Evolutionary conservation across 2,888 invertebrate species (phyloP).

Genomic region (Mimumesa dahlbomi): DNA sequence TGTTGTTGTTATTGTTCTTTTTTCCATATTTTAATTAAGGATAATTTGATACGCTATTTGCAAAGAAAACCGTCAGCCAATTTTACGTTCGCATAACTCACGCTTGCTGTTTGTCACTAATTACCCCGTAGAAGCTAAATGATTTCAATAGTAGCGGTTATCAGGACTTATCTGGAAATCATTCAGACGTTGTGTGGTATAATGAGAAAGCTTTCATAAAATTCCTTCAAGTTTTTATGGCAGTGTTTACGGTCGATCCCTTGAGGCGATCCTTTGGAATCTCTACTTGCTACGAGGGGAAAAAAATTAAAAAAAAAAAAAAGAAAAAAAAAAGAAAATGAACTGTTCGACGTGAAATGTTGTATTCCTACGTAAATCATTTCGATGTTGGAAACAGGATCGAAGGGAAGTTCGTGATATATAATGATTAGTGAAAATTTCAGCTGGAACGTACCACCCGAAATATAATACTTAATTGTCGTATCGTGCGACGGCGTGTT

Average conservation of each 20-base stretch:
- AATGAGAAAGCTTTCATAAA: conserved; percentile 42
- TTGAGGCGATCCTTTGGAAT: conserved; percentile 31
- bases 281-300: conserved; percentile 11
- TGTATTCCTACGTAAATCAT: conserved; percentile 10
- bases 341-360: conserved; percentile 24
- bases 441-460: conserved; percentile 5
- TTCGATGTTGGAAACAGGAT: conserved; percentile 20
- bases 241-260: conserved; percentile 36
- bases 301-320: neutral
- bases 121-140: neutral
- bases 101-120: too few species aligned
- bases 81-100: too few species aligned
- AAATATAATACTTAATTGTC: conserved; percentile 40
- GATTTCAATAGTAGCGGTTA: conserved; percentile 13
- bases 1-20: too few species aligned
- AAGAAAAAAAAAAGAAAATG: neutral
- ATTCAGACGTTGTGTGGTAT: conserved; percentile 8
- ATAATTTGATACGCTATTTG: too few species aligned
- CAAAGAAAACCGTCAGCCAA: too few species aligned
- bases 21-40: too few species aligned
- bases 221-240: conserved; percentile 45
- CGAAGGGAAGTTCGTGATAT: conserved; percentile 35
- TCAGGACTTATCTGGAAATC: conserved; percentile 11
- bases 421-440: conserved; percentile 36
- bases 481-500: conserved; percentile 2